A percentile compares a stretch with the other conserved stretches of the same genome.
Conservation (phyloP, 2,888 invertebrate genomes). For the Amiota minor region DNA sequence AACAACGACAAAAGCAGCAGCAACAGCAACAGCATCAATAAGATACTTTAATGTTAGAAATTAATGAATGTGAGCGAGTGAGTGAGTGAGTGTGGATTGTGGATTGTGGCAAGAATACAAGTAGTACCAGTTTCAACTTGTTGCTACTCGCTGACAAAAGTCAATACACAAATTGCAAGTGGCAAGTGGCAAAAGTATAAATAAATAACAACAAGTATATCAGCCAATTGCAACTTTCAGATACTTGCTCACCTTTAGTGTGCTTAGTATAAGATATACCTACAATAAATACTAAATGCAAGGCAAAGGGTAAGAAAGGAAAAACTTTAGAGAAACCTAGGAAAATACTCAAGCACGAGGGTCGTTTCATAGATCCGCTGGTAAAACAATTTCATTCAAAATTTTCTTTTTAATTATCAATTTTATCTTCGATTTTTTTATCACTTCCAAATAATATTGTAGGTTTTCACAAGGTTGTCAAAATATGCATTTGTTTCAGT, state of each 20-base stretch:
- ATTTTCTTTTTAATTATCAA: no score
- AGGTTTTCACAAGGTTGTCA: no score
- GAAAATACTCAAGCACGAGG: no score
- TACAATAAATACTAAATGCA: neutral
- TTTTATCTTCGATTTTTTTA: no score
- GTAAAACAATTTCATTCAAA: no score
- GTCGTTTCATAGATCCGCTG: no score
- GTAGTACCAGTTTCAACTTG: conserved; percentile 4
- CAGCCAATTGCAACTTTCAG: conserved; percentile 18
- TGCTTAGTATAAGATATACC: neutral
- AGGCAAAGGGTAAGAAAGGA: neutral
- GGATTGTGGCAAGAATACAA: conserved; percentile 16
- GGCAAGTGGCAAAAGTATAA: neutral
- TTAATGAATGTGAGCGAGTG: neutral
- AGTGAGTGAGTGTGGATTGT: neutral
- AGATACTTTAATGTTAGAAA: neutral
- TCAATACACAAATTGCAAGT: conserved; percentile 5
- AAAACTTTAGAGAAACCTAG: no score
- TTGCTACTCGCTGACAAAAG: neutral
- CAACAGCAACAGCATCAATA: neutral
- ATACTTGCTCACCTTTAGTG: conserved; percentile 29
- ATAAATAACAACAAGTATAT: neutral
- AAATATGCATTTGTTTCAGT: no score
- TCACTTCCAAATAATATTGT: no score
- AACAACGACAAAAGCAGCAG: neutral